These are phyloP conservation scores for Eretmocerus hayati DNA, from an alignment of 2,888 invertebrate genomes.

Conservation along the genomic window DNA sequence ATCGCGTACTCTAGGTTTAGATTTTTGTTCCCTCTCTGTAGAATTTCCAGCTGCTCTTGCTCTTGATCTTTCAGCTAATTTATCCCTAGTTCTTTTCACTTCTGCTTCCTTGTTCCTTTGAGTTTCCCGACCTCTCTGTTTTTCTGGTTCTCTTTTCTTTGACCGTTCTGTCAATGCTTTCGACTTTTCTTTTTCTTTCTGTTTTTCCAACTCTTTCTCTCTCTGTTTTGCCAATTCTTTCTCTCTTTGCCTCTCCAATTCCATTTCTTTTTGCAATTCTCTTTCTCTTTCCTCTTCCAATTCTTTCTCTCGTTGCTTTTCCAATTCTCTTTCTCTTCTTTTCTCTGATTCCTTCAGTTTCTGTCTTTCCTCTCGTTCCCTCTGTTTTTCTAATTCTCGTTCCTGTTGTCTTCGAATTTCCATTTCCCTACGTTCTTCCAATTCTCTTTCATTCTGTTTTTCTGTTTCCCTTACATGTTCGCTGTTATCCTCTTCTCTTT, in stretches of 20 bases:
- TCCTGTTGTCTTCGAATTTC: neutral
- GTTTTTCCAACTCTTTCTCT: neutral
- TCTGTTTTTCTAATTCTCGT: neutral
- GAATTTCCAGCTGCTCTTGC: neutral
- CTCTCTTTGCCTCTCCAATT: neutral
- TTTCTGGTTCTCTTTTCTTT: neutral
- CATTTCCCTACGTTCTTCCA: neutral
- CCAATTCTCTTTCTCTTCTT: neutral
- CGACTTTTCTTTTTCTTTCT: neutral
- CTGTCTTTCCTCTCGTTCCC: neutral
- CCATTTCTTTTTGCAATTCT: neutral
- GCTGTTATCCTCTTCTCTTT: neutral
- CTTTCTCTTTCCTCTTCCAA: neutral
- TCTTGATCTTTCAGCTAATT: neutral
- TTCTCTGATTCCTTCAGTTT: neutral
- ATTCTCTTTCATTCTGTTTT: neutral
- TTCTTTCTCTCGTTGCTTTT: neutral
- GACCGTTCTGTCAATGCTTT: neutral
- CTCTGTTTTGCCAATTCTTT: neutral
- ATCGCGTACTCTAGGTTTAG: neutral
- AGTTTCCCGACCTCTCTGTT: neutral
- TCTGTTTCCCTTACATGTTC: neutral
- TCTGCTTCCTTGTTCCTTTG: neutral
- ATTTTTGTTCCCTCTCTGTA: no score
- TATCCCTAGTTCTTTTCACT: neutral